Percentiles rank a stretch among this genome's conserved stretches.
Conservation (phyloP, 2,888 invertebrate genomes). For the Lasioglossum leucozonium region DNA sequence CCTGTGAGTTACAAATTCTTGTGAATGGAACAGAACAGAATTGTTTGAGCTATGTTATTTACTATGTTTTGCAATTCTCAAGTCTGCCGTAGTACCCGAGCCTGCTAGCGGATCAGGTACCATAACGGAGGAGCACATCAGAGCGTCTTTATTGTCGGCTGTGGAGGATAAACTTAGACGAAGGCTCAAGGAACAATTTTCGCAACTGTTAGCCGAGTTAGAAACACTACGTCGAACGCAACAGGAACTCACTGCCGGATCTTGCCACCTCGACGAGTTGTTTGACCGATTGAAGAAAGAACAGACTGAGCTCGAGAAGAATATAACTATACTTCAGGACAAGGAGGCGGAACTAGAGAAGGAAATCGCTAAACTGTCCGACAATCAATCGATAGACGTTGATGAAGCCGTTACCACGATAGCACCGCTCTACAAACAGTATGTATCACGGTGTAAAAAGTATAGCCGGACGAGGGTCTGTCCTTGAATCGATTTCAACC, state of each 20-base stretch:
- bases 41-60: neutral
- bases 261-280: constrained; percentile 92
- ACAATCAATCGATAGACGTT: constrained; percentile 93
- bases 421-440: constrained; percentile 98
- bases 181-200: constrained; percentile 94
- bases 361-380: constrained; percentile 90
- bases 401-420: constrained; percentile 99
- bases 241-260: constrained; percentile 94
- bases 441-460: constrained; percentile 79
- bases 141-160: constrained; percentile 96
- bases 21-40: neutral
- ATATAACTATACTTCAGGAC: constrained; percentile 92
- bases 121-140: constrained; percentile 98
- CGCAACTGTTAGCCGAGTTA: constrained; percentile 95
- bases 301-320: constrained; percentile 93
- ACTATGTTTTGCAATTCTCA: constrained; percentile 9
- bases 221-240: constrained; percentile 95
- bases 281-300: constrained; percentile 91
- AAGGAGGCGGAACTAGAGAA: constrained; percentile 94
- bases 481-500: neutral
- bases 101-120: constrained; percentile 88
- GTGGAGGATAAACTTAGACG: constrained; percentile 97
- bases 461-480: neutral
- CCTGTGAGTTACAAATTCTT: constrained; percentile 71
- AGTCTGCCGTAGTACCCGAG: constrained; percentile 78